These are phyloP conservation scores for Regulus satrapa DNA, from an alignment of 2,113 vertebrate species.

Conservation along the genomic window DNA sequence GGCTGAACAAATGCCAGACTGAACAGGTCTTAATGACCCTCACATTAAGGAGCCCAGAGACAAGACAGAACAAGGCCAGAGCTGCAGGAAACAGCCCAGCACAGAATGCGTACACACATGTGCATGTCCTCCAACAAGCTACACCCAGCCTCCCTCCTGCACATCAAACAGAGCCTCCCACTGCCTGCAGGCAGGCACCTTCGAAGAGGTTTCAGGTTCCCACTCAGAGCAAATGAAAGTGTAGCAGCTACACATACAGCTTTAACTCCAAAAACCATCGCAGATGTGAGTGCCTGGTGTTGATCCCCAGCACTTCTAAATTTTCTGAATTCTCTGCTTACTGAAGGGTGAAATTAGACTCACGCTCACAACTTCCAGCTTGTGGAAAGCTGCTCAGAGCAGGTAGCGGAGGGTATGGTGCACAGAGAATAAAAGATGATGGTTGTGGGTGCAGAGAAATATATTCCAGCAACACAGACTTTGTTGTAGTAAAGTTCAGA, in stretches of 20 bases:
- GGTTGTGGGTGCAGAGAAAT: not conserved
- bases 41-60: not conserved
- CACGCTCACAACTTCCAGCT: not conserved
- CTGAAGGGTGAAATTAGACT: conserved; percentile 56
- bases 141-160: not conserved
- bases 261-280: not conserved
- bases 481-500: conserved; percentile 35
- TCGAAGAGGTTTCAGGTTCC: not conserved
- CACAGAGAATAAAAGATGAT: not conserved
- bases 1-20: not conserved
- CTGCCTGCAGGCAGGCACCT: not conserved
- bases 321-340: conserved; percentile 47
- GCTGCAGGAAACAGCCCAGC: not conserved
- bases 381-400: not conserved
- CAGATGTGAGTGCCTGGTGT: not conserved
- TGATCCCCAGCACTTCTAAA: not conserved
- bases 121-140: not conserved
- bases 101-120: not conserved
- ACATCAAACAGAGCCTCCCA: not conserved
- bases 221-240: not conserved
- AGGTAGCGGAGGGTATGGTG: not conserved
- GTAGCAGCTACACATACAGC: not conserved
- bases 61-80: conserved; percentile 44
- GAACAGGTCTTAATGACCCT: conserved; percentile 41
- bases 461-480: conserved; percentile 1